Base-by-base conservation (phyloP, 2,797 vertebrate species). In the Halcyon smyrnensis region DNA sequence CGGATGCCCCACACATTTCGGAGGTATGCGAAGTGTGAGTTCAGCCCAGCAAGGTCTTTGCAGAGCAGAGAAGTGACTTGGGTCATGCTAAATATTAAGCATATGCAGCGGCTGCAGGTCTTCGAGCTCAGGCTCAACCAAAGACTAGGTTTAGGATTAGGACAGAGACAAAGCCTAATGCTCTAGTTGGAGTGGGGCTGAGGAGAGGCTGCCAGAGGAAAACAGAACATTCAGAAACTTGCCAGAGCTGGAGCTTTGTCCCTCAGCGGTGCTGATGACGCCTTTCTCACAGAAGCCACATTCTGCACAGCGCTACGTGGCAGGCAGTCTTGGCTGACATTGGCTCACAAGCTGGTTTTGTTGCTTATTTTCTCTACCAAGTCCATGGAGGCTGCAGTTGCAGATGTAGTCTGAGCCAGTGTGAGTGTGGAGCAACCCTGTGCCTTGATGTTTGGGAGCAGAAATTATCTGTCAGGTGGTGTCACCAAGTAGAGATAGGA, bases 191-290 rank as follows among this genome's bases (percentile, higher is more conserved):
- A 39, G 11, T 12, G 17, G 41, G 8, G 23, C 62, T 64, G 78
- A 57, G 57, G 8, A 84, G 20, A 8, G 46, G 5, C 24, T 84
- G 39, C 37, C 20, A 37, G 27, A 46, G 25, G 41, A 64, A 89
- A 46, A 41, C 5, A 56, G 12, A 14, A 21, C 10, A 1, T 77
- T 50, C 28, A 63, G 79, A 48, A 71, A 15, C 15, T n/a, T 39
- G 43, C 23, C 39, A 48, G 67, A 68, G 51, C 41, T 73, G 48
- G 17, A 73, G 39, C 28, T 78, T 69, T 45, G 23, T 39, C 36
- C 20, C 74, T 83, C 36, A 34, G 16, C 1, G 5, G n/a, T 48
- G 19, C 27, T 0, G 0, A 24, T 15, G 30, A 15, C 36, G 65
- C 51, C 46, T 70, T 65, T 69, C 51, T 60, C 24, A 30, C 23